These are phyloP conservation scores for Rattus norvegicus DNA, from an alignment of 2,113 vertebrate genomes.

Conservation along the genomic window DNA sequence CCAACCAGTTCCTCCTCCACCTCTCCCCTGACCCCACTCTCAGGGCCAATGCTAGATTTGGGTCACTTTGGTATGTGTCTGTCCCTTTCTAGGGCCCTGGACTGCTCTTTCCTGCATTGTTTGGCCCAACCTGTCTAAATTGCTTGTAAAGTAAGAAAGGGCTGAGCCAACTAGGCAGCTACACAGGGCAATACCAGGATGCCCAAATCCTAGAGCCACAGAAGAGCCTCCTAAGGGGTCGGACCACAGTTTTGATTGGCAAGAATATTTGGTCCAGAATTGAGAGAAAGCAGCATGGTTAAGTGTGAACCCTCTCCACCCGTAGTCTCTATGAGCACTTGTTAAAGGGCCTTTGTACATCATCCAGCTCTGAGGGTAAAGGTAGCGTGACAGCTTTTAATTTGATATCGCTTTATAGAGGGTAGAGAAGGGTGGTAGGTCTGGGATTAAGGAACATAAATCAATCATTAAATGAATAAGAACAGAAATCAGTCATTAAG, in stretches of 20 bases:
- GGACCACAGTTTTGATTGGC: background rate
- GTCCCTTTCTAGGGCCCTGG: background rate
- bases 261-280: constrained; percentile 2
- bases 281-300: background rate
- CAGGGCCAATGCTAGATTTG: constrained; percentile 40
- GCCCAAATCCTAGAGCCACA: background rate
- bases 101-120: constrained; percentile 4
- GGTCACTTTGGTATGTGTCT: background rate
- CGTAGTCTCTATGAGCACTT: background rate
- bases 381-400: background rate
- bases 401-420: background rate
- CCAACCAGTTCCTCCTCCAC: background rate
- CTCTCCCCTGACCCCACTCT: background rate
- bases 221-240: background rate
- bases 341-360: background rate
- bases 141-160: background rate
- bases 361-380: background rate
- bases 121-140: background rate
- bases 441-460: constrained; percentile 52
- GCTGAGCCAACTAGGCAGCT: background rate
- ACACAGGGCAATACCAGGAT: background rate
- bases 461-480: constrained; percentile 39
- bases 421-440: background rate
- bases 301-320: background rate
- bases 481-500: constrained; percentile 39